Evolutionary conservation across 2,113 vertebrate genomes (phyloP).

Genomic region (Notothenia coriiceps): DNA sequence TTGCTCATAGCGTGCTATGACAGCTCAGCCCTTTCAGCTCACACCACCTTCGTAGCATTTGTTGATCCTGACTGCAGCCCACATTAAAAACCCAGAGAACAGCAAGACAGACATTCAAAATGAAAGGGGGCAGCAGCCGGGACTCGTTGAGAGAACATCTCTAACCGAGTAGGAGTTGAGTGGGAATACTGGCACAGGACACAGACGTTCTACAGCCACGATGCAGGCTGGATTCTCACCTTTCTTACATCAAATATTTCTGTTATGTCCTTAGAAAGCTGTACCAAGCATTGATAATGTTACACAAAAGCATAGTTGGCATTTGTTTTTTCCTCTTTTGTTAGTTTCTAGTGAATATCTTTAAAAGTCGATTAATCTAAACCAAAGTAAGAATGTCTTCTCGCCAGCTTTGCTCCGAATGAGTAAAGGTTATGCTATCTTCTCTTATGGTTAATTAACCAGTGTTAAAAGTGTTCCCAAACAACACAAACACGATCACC

Average conservation of each 20-base stretch:
- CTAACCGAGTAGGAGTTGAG: slow-evolving; percentile 65
- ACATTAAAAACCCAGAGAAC: slow-evolving; percentile 45
- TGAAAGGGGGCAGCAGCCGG: slow-evolving; percentile 39
- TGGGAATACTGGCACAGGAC: slow-evolving; percentile 57
- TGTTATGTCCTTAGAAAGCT: neutral
- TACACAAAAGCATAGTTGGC: neutral
- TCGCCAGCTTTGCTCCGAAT: neutral
- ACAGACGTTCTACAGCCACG: slow-evolving; percentile 32
- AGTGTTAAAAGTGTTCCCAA: neutral
- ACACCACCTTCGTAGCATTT: slow-evolving; percentile 34
- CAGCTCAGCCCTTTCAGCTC: slow-evolving; percentile 22
- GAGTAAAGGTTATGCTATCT: neutral
- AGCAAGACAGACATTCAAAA: slow-evolving; percentile 45
- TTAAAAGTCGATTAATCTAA: neutral
- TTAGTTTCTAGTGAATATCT: neutral
- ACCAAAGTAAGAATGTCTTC: neutral
- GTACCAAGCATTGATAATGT: neutral
- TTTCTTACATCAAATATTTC: slow-evolving; percentile 10
- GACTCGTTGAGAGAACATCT: slow-evolving; percentile 50
- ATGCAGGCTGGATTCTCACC: slow-evolving; percentile 14
- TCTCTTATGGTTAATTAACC: neutral
- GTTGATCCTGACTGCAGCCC: slow-evolving; percentile 56
- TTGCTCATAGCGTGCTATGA: neutral
- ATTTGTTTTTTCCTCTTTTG: neutral
- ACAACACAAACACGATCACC: neutral